Base-by-base conservation (phyloP, 2,888 invertebrate species). In the Pseudolycoriella hygida region DNA sequence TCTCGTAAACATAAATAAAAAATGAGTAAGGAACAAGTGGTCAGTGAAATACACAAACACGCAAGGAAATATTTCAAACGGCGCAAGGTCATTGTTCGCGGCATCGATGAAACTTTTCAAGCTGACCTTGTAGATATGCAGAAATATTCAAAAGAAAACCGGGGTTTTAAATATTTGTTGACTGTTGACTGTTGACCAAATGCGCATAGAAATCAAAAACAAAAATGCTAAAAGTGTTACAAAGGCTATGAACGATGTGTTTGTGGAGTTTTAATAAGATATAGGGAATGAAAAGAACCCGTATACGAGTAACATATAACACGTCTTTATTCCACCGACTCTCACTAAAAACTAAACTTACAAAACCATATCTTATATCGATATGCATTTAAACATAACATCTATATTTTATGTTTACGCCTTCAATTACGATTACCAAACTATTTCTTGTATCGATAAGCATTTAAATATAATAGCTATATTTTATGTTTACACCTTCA, bases 91-190 rank as follows among this genome's bases (percentile, higher is more conserved):
- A 53, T 59, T 17, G 53, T 59, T 37, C 58, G 58, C 49, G 60
- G 56, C 40, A 51, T 64, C 6, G 57, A 63, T 53, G 61, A 66
- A 50, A 53, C 62, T 14, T 63, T 60, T 63, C 66, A 66, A 56
- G 58, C 59, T n/a, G 64, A 67, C 56, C 53, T 65, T 5, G 60
- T 57, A 14, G 57, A 58, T 47, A 56, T 62, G 57, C 48, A 47
- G 20, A 44, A 49, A 18, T 58, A 56, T 55, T 42, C 57, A 11
- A 48, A 46, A 34, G 48, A 54, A 18, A 64, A 62, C 50, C 57
- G 54, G 14, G 55, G 54, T 3, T 55, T 50, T 47, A 55, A 55
- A 46, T 61, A 56, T 46, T 49, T 64, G 34, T 50, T 65, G 45
- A 55, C 57, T n/a, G 53, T 60, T 53, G 50, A 52, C 20, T 62